phyloP scores from a whole-genome alignment of 2,797 vertebrate species.

The Rachycentron canadum region DNA sequence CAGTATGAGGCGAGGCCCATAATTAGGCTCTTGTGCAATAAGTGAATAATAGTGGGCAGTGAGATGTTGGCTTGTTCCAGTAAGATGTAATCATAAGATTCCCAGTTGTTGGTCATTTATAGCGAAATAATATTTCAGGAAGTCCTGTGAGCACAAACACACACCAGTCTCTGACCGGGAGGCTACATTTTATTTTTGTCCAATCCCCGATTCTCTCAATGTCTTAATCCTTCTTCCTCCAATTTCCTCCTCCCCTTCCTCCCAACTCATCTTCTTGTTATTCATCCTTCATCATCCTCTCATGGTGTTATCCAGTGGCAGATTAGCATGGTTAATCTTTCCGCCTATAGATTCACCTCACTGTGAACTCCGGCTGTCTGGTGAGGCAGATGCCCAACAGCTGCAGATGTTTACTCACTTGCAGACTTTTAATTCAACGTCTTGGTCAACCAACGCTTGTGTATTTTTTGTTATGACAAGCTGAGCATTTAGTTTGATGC shows the following conservation, averaged over 20 bases:
- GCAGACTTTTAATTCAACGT: background rate
- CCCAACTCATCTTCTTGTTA: constrained; percentile 28
- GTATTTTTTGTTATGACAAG: constrained; percentile 5
- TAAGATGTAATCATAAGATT: constrained; percentile 41
- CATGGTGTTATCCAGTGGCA: constrained; percentile 50
- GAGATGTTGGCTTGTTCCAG: constrained; percentile 10
- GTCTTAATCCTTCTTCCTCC: constrained; percentile 26
- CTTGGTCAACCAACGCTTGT: background rate
- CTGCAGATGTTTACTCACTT: constrained; percentile 29
- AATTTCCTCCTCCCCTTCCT: constrained; percentile 1
- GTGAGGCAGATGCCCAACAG: constrained; percentile 25
- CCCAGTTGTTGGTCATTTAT: constrained; percentile 22
- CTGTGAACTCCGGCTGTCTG: constrained; percentile 52
- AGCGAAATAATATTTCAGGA: constrained; percentile 10
- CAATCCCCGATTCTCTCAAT: background rate
- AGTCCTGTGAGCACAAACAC: constrained; percentile 9
- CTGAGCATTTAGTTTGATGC: background rate
- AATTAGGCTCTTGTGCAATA: constrained; percentile 40
- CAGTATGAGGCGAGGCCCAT: constrained; percentile 7
- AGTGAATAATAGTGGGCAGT: constrained; percentile 30
- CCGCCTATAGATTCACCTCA: constrained; percentile 43
- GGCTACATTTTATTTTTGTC: constrained; percentile 14
- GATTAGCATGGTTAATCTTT: constrained; percentile 60
- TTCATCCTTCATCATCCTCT: constrained; percentile 41
- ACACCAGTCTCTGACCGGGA: constrained; percentile 10